Percentiles rank a stretch among this genome's conserved stretches.
These are phyloP conservation scores for Unio pictorum DNA, from an alignment of 2,888 invertebrate genomes.

Conservation along the genomic window DNA sequence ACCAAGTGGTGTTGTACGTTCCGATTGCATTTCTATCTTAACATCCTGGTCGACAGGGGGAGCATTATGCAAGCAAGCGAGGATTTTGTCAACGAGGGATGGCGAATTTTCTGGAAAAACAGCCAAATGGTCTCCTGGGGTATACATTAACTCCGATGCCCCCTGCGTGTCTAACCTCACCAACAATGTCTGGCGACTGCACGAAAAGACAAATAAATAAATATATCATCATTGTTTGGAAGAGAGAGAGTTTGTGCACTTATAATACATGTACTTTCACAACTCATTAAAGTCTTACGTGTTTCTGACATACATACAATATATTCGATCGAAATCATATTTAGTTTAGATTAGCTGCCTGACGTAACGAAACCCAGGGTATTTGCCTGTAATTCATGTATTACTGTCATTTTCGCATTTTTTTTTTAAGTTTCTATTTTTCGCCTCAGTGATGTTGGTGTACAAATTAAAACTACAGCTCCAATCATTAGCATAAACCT, in stretches of 20 bases:
- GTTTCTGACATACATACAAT: too few relatives aligned
- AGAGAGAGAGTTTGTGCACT: too few relatives aligned
- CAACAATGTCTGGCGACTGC: conserved; percentile 76
- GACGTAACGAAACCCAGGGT: too few relatives aligned
- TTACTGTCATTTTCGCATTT: too few relatives aligned
- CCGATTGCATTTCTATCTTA: conserved; percentile 52
- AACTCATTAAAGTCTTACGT: too few relatives aligned
- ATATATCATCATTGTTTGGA: too few relatives aligned
- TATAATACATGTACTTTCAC: too few relatives aligned
- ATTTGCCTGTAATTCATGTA: too few relatives aligned
- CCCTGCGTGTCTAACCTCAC: conserved; percentile 70
- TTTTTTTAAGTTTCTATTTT: too few relatives aligned
- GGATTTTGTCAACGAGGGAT: conserved; percentile 84
- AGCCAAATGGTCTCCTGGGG: conserved; percentile 95
- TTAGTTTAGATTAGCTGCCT: too few relatives aligned
- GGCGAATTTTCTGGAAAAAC: conserved; percentile 87
- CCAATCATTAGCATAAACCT: not conserved
- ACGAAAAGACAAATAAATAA: not conserved
- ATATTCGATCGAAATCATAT: too few relatives aligned
- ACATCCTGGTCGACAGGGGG: conserved; percentile 45
- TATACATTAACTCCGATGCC: conserved; percentile 76
- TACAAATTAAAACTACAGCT: not conserved
- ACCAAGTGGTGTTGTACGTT: conserved; percentile 52
- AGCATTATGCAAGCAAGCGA: conserved; percentile 76
- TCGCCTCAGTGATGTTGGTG: not conserved